Evolutionary conservation across 2,888 invertebrate species (phyloP).

Genomic region (Clivina fossor): DNA sequence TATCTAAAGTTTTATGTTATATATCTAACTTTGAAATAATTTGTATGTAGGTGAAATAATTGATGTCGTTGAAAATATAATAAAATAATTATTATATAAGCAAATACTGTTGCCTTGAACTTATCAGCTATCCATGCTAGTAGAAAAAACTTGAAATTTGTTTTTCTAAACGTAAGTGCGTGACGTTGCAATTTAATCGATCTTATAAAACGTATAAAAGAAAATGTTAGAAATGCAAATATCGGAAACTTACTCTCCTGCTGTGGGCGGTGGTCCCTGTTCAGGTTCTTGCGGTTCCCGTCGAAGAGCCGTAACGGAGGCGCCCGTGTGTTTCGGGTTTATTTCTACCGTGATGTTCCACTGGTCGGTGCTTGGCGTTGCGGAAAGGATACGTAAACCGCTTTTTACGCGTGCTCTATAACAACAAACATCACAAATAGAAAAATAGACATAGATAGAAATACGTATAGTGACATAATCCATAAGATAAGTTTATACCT

Average conservation of each 20-base stretch:
- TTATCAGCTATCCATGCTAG: neutral
- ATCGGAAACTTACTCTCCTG: conserved; percentile 46
- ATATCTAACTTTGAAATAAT: no score
- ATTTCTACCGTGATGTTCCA: conserved; percentile 91
- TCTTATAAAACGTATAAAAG: neutral
- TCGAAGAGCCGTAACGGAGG: conserved; percentile 82
- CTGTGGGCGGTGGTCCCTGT: conserved; percentile 38
- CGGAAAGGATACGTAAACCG: conserved; percentile 82
- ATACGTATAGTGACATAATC: no score
- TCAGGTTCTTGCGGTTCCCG: conserved; percentile 57
- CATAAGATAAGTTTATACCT: no score
- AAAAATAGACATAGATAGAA: neutral
- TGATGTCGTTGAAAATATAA: neutral
- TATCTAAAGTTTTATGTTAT: no score
- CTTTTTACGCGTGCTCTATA: conserved; percentile 86
- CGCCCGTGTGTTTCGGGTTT: conserved; percentile 82
- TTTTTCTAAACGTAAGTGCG: no score
- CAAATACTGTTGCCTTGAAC: neutral
- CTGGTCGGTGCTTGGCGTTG: conserved; percentile 69
- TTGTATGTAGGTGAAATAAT: neutral
- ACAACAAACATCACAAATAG: conserved; percentile 30
- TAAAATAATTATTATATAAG: neutral
- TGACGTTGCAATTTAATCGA: no score
- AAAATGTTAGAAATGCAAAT: neutral
- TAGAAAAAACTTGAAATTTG: neutral